phyloP scores from a whole-genome alignment of 2,113 vertebrate species.

The Albula goreensis region DNA sequence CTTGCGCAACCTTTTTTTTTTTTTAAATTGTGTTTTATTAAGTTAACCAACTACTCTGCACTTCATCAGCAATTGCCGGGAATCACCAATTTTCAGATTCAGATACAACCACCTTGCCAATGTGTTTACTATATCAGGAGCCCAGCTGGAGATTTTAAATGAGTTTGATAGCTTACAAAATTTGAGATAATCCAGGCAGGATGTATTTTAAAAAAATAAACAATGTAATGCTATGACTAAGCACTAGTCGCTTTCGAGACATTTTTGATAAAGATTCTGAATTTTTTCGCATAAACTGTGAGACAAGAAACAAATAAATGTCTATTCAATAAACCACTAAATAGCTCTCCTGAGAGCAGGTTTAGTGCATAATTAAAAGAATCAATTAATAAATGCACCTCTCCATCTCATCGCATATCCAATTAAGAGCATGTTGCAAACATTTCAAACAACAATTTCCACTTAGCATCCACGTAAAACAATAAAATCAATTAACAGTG shows the following conservation, averaged over 20 bases:
- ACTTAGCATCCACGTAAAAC: conserved; percentile 59
- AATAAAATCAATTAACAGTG: conserved; percentile 64
- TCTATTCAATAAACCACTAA: conserved; percentile 14
- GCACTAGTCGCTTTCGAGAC: too few relatives aligned
- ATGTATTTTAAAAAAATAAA: background rate
- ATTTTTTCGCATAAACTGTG: background rate
- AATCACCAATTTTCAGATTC: background rate
- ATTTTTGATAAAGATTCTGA: conserved; percentile 1
- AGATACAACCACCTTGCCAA: background rate
- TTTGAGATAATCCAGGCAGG: background rate
- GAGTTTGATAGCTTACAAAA: background rate
- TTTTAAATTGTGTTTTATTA: background rate
- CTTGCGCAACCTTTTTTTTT: too few relatives aligned
- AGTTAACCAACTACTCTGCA: background rate
- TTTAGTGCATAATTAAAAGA: conserved; percentile 34
- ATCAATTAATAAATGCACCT: conserved; percentile 28
- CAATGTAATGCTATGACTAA: background rate
- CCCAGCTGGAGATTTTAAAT: background rate
- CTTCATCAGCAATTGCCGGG: background rate
- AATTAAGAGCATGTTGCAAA: conserved; percentile 40
- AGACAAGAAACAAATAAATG: conserved; percentile 7
- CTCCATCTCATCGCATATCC: conserved; percentile 46
- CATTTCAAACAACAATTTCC: conserved; percentile 44
- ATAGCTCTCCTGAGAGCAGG: conserved; percentile 24
- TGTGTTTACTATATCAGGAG: background rate